Conservation (phyloP, 2,888 invertebrate species). For the Fissipunctia ypsillon region DNA sequence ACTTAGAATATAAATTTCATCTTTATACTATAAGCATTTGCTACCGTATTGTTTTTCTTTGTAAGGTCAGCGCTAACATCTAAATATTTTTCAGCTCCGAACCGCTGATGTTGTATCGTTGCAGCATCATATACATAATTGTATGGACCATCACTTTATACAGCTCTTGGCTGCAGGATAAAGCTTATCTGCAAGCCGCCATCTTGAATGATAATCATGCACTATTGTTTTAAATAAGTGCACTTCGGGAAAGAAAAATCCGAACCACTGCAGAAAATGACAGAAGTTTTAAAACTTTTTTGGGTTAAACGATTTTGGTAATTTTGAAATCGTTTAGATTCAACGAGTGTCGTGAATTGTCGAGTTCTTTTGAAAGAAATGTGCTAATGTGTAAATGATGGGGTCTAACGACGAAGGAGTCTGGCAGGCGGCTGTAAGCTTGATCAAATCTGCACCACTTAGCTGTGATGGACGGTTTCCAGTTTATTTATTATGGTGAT, state of each 20-base stretch:
- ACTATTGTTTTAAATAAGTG: conserved; percentile 64
- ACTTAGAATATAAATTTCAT: conserved; percentile 6
- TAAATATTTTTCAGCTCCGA: conserved; percentile 29
- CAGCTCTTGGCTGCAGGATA: conserved; percentile 36
- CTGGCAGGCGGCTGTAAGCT: conserved; percentile 7
- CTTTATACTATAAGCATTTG: background rate
- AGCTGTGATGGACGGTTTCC: conserved; percentile 20
- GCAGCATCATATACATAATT: conserved; percentile 62
- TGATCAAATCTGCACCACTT: conserved; percentile 41
- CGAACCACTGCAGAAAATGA: conserved; percentile 32
- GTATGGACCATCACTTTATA: conserved; percentile 48
- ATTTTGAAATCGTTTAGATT: conserved; percentile 43
- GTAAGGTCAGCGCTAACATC: conserved; percentile 24
- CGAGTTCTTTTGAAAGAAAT: conserved; percentile 41
- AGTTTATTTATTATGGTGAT: conserved; percentile 29
- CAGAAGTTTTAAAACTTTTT: conserved; percentile 44
- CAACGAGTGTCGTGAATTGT: conserved; percentile 32
- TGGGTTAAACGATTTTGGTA: conserved; percentile 53
- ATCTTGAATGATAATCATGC: conserved; percentile 55
- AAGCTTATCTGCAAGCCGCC: conserved; percentile 46
- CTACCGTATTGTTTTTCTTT: background rate
- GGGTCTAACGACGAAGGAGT: conserved; percentile 17
- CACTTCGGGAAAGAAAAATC: conserved; percentile 49
- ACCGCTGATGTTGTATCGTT: conserved; percentile 37
- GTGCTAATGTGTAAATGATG: conserved; percentile 55